Base-by-base conservation (phyloP, 1,140 invertebrate species). In the Trichogramma pretiosum region DNA sequence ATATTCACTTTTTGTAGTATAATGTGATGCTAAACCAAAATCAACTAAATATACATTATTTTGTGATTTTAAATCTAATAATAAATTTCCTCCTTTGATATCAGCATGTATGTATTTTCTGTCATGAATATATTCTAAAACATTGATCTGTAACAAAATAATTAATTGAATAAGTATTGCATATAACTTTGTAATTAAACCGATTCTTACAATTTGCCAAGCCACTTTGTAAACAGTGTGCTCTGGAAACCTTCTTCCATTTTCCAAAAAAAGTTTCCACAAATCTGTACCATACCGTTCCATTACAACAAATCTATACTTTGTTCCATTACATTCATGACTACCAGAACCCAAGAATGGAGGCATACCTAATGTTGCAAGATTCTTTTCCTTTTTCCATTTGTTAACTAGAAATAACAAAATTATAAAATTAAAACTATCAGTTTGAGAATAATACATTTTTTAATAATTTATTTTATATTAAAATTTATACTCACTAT, bases 221-320 rank as follows among this genome's bases (percentile, higher is more conserved):
- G 82, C 87, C 53, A 96, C 61, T 57, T 84, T 80, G 59, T 84
- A 89, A 5, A 89, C 85, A 24, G 86, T 86, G 16, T 77, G 73
- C 35, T 79, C 65, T 8, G 84, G 79, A 64, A 97, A 87, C 7
- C 59, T 64, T 49, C 81, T 78, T 1, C 80, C 79, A 60, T 83
- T 81, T 41, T 80, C 74, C 34, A 82, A 67, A 58, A 91, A 86
- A 26, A 91, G 57, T 61, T 84, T 88, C 74, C 89, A 86, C 7
- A 98, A 68, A 72, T 96, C 91, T 54, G 76, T 80, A n/a, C 90
- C 90, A 70, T 89, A 96, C 36, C 89, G 77, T 46, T 93, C 85
- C 77, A 97, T 86, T 0, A 97, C 87, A 55, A 98, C 70, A 68
- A 96, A 98, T 36, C 94, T 72, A 67, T 93, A 94, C 56, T 87